phyloP scores from a whole-genome alignment of 2,113 vertebrate species.

The Amphiprion ocellaris region DNA sequence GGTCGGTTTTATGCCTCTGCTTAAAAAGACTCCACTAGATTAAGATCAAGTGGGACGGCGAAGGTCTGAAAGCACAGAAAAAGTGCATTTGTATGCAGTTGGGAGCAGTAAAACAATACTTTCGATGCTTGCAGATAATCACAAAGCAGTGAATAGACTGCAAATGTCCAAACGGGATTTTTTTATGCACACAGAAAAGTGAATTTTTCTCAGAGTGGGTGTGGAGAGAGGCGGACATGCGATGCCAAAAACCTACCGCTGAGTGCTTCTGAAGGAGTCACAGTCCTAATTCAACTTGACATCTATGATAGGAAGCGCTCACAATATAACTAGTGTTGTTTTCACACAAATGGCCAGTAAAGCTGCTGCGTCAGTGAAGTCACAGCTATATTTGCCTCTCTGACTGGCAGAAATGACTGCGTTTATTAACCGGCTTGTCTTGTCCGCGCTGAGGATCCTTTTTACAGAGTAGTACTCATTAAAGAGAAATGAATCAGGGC shows the following conservation, averaged over 20 bases:
- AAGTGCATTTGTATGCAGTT: background rate
- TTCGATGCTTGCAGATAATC: background rate
- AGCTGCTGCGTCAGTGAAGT: background rate
- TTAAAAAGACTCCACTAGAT: background rate
- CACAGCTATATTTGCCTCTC: background rate
- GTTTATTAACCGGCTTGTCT: background rate
- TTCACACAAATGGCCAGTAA: background rate
- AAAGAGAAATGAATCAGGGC: background rate
- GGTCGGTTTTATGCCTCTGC: background rate
- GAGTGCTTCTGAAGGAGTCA: conserved; percentile 6
- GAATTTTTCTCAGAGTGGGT: background rate
- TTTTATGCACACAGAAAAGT: conserved; percentile 5
- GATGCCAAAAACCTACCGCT: conserved; percentile 1
- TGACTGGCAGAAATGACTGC: conserved; percentile 13
- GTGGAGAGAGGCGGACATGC: background rate
- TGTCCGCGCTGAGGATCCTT: background rate
- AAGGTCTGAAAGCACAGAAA: background rate
- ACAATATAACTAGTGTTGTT: background rate
- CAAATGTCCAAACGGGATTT: conserved; percentile 1
- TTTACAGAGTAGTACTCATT: background rate
- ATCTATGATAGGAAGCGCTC: conserved; percentile 5
- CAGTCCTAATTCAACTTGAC: conserved; percentile 19
- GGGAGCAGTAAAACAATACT: background rate
- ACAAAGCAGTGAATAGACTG: background rate
- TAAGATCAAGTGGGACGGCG: background rate